phyloP scores from a whole-genome alignment of 2,113 vertebrate genomes.

The Suricata suricatta region DNA sequence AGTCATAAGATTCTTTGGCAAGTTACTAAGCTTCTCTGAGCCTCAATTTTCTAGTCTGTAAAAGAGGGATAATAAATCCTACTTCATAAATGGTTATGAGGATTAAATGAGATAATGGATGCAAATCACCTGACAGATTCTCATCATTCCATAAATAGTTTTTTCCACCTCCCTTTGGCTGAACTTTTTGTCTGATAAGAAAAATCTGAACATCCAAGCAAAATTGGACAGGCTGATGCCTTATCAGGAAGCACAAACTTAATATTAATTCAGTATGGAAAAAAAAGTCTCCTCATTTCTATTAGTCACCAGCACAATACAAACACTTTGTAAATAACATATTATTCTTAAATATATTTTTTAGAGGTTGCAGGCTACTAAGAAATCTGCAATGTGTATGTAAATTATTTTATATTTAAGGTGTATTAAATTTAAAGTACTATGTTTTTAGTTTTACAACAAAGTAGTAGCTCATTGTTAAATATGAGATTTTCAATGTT shows the following conservation, averaged over 20 bases:
- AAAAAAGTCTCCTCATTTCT: not conserved
- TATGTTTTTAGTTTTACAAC: not conserved
- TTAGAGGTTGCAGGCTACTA: not conserved
- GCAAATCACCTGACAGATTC: not conserved
- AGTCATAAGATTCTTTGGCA: not conserved
- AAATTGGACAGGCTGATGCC: not conserved
- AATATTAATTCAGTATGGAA: not conserved
- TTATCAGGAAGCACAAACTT: not conserved
- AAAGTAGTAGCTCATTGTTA: not conserved
- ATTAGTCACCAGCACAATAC: not conserved
- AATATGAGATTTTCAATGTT: not conserved
- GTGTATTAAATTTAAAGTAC: not conserved
- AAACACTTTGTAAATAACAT: not conserved
- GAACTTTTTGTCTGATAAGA: not conserved
- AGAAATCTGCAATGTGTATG: not conserved
- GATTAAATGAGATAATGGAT: not conserved
- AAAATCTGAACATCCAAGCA: not conserved
- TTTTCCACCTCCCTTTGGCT: not conserved
- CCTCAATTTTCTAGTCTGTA: constrained; percentile 2
- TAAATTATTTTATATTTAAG: not conserved
- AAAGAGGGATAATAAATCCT: constrained; percentile 21
- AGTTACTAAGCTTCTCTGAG: not conserved
- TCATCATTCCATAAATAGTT: not conserved
- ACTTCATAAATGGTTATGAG: not conserved
- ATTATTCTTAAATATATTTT: not conserved